These are phyloP conservation scores for Allolobophora icterica DNA, from an alignment of 2,888 invertebrate genomes.

Conservation along the genomic window DNA sequence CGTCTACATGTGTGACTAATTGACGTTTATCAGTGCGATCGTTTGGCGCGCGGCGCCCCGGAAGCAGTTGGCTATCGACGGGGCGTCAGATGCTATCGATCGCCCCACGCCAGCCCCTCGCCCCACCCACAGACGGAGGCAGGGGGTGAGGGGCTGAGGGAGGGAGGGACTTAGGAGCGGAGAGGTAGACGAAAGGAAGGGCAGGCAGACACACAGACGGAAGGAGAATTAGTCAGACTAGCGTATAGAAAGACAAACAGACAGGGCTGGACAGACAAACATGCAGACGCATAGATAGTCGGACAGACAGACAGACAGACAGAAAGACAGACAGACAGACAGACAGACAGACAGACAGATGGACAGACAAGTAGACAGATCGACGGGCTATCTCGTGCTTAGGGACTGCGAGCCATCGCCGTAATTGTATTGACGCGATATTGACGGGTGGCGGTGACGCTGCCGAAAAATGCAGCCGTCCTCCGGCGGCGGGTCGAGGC, in stretches of 20 bases:
- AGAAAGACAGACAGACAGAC: not conserved
- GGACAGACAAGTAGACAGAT: not conserved
- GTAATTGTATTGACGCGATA: not conserved
- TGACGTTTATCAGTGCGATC: conserved; percentile 29
- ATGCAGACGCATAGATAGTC: not conserved
- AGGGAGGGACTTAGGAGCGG: not conserved
- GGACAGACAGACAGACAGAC: not conserved
- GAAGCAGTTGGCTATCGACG: conserved; percentile 25
- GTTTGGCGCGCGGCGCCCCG: not conserved
- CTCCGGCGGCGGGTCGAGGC: not conserved
- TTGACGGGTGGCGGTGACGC: not conserved
- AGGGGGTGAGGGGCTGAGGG: not conserved
- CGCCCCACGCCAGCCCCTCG: not conserved
- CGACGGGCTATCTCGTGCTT: not conserved
- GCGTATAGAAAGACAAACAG: not conserved
- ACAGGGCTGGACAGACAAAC: not conserved
- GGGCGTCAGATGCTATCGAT: conserved; percentile 24
- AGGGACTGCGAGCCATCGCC: not conserved
- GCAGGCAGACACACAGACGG: not conserved
- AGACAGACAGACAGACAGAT: not conserved
- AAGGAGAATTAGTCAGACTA: not conserved
- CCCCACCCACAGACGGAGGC: not conserved
- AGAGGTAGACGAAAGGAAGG: no score
- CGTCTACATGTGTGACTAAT: conserved; percentile 20
- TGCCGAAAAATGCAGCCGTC: not conserved